Conservation (phyloP, 2,113 vertebrate genomes). For the Oryzias melastigma region DNA sequence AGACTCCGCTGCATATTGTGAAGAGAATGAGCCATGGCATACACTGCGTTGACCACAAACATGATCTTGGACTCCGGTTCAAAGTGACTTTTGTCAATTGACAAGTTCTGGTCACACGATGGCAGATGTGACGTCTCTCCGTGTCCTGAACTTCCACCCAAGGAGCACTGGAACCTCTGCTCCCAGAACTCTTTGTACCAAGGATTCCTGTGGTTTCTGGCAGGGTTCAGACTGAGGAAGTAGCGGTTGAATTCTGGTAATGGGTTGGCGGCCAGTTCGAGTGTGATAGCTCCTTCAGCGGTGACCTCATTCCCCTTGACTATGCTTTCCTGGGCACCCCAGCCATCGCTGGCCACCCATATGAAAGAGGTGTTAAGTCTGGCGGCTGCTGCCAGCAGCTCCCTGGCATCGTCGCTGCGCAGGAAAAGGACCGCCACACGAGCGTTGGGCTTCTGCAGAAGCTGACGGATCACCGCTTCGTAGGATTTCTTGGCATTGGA, state of each 20-base stretch:
- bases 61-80: conserved; percentile 99
- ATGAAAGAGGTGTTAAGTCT: conserved; percentile 93
- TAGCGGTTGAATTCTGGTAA: conserved; percentile 91
- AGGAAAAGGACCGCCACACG: conserved; percentile 95
- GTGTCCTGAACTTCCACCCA: conserved; percentile 61
- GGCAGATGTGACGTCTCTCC: conserved; percentile 60
- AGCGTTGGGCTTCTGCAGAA: conserved; percentile 93
- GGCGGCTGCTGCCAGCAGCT: conserved; percentile 90
- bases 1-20: conserved; percentile 93
- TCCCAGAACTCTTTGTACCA: conserved; percentile 99
- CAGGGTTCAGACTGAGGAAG: conserved; percentile 88
- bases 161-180: conserved; percentile 94
- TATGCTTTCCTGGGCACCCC: conserved; percentile 97
- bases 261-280: conserved; percentile 92
- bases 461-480: conserved; percentile 90
- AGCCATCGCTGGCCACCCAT: conserved; percentile 97
- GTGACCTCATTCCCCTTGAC: conserved; percentile 92
- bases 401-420: conserved; percentile 90
- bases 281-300: conserved; percentile 91
- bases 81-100: conserved; percentile 87
- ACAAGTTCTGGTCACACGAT: conserved; percentile 83
- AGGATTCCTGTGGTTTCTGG: conserved; percentile 90
- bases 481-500: conserved; percentile 96
- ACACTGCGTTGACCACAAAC: conserved; percentile 98
- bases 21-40: conserved; percentile 92